phyloP scores from a whole-genome alignment of 2,113 vertebrate species.

The Dasyornis broadbenti region DNA sequence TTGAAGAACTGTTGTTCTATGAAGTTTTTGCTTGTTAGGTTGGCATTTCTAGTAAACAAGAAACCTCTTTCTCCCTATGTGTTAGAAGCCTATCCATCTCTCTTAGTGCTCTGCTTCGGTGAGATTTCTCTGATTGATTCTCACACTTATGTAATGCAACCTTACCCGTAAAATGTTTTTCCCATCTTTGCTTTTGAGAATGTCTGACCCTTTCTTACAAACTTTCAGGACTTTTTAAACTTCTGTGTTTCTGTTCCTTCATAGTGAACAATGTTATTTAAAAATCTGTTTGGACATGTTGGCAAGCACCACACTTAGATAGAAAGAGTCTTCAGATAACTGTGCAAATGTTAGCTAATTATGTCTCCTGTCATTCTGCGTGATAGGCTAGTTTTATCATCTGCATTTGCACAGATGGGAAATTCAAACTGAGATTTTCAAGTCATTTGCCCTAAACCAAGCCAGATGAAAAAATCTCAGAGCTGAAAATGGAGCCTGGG shows the following conservation, averaged over 20 bases:
- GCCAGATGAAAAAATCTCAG: neutral
- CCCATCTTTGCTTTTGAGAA: neutral
- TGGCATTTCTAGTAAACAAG: conserved; percentile 24
- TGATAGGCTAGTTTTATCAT: neutral
- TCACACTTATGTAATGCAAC: neutral
- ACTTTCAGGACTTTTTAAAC: neutral
- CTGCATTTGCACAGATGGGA: conserved; percentile 11
- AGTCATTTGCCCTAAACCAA: neutral
- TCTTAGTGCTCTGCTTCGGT: neutral
- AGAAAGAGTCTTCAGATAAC: neutral
- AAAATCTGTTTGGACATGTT: neutral
- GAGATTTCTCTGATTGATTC: neutral
- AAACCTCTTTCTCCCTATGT: neutral
- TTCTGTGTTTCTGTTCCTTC: neutral
- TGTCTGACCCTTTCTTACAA: neutral
- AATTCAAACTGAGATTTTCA: neutral
- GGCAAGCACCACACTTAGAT: neutral
- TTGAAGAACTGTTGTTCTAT: neutral
- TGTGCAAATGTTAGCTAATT: conserved; percentile 25
- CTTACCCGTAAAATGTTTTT: neutral
- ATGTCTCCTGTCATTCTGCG: neutral
- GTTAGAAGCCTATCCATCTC: neutral
- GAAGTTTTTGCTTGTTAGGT: neutral
- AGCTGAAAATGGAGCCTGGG: neutral
- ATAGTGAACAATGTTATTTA: neutral